Evolutionary conservation across 2,797 vertebrate species (phyloP).

Genomic region (Trematomus bernacchii): DNA sequence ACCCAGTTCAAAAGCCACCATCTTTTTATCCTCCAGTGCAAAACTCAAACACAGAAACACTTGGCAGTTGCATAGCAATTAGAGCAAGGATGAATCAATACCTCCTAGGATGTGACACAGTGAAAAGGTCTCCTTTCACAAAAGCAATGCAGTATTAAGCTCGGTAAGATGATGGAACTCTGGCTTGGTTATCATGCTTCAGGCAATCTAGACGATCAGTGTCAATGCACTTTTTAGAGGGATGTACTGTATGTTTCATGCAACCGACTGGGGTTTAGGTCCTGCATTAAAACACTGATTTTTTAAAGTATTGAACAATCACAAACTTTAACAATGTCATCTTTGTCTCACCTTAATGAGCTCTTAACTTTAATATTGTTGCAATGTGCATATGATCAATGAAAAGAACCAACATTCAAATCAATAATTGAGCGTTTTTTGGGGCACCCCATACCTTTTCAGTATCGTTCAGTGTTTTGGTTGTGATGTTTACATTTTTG

Average conservation of each 20-base stretch:
- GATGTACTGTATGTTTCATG: not conserved
- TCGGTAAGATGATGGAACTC: conserved; percentile 9
- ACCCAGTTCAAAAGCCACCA: conserved; percentile 41
- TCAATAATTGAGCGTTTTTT: no score
- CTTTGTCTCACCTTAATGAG: not conserved
- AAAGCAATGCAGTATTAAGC: conserved; percentile 41
- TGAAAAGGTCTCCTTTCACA: conserved; percentile 48
- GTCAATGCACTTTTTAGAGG: not conserved
- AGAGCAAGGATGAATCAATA: conserved; percentile 64
- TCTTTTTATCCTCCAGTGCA: conserved; percentile 50
- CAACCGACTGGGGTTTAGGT: not conserved
- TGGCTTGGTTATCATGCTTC: not conserved
- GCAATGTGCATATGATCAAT: no score
- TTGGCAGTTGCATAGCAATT: conserved; percentile 69
- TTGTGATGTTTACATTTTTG: no score
- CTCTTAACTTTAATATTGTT: not conserved
- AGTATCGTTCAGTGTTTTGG: no score
- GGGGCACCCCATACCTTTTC: no score
- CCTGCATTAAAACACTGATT: not conserved
- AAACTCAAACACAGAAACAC: conserved; percentile 53
- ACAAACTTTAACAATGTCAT: not conserved
- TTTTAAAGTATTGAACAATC: not conserved
- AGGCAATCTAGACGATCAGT: not conserved
- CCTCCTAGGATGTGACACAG: conserved; percentile 58
- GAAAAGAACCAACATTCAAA: no score